A percentile compares a stretch with the other conserved stretches of the same genome.
Conservation (phyloP, 2,888 invertebrate genomes). For the Leucophora obtusa region DNA sequence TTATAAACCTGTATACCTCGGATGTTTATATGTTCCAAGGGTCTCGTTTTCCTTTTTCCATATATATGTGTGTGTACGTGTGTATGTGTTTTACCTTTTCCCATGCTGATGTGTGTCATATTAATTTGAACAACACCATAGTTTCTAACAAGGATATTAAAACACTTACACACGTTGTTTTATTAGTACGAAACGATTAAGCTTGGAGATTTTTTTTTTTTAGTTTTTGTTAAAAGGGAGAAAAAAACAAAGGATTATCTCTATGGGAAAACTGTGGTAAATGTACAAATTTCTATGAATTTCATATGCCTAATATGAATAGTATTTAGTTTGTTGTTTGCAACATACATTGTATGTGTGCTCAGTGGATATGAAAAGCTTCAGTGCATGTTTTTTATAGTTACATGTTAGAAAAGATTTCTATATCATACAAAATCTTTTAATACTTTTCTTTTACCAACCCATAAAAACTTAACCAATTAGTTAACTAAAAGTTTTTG, state of each 20-base stretch:
- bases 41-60: not conserved
- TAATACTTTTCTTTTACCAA: too few species aligned
- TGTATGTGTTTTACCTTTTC: not conserved
- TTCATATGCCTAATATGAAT: not conserved
- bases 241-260: not conserved
- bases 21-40: not conserved
- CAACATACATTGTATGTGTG: too few species aligned
- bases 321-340: too few species aligned
- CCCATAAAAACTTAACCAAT: too few species aligned
- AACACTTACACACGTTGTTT: constrained; percentile 23
- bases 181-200: constrained; percentile 26
- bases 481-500: too few species aligned
- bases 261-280: not conserved
- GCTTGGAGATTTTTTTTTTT: constrained; percentile 7
- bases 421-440: too few species aligned
- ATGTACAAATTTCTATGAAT: not conserved
- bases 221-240: not conserved
- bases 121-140: constrained; percentile 14
- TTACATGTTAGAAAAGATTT: too few species aligned
- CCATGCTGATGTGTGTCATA: not conserved
- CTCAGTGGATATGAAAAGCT: too few species aligned
- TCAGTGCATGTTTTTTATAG: too few species aligned
- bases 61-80: not conserved
- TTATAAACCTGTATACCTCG: constrained; percentile 6
- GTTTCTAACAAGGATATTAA: constrained; percentile 32